Conservation (phyloP, 2,797 vertebrate species). For the Trichosurus vulpecula region DNA sequence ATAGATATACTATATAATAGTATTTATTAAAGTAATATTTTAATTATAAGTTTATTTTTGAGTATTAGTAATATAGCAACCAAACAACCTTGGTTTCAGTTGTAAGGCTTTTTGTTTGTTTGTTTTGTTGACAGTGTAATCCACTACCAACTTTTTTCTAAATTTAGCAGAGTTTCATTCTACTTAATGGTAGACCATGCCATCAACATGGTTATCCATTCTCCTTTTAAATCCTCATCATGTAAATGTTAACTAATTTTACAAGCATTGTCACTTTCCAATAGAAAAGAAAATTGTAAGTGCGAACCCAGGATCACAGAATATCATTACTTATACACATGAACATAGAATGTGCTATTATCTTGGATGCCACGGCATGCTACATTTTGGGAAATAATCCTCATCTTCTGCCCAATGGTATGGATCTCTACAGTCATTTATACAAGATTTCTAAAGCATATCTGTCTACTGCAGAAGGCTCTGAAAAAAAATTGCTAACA, state of each 20-base stretch:
- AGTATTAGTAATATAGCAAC: neutral
- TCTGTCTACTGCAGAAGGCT: slow-evolving; percentile 14
- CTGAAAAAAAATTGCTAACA: neutral
- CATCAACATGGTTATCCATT: slow-evolving; percentile 24
- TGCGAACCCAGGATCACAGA: slow-evolving; percentile 43
- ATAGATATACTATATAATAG: neutral
- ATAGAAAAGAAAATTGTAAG: slow-evolving; percentile 41
- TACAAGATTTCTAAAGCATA: slow-evolving; percentile 20
- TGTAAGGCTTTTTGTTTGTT: neutral
- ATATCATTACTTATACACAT: neutral
- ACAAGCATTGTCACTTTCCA: slow-evolving; percentile 42
- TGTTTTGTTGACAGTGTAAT: neutral
- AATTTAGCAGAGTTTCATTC: neutral
- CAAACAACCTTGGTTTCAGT: slow-evolving; percentile 10
- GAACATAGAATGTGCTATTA: neutral
- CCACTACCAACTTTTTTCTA: neutral
- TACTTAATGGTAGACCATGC: neutral
- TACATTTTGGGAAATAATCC: slow-evolving; percentile 38
- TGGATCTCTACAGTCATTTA: neutral
- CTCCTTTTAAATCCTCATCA: slow-evolving; percentile 44
- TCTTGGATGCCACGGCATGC: neutral
- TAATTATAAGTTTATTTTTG: slow-evolving; percentile 4
- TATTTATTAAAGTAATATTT: neutral
- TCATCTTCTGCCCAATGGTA: neutral
- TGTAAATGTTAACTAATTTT: slow-evolving; percentile 40